Evolutionary conservation across 2,888 invertebrate genomes (phyloP), one percentile per base, ranked within the genome.

Genomic region (Pandemis heparana): DNA sequence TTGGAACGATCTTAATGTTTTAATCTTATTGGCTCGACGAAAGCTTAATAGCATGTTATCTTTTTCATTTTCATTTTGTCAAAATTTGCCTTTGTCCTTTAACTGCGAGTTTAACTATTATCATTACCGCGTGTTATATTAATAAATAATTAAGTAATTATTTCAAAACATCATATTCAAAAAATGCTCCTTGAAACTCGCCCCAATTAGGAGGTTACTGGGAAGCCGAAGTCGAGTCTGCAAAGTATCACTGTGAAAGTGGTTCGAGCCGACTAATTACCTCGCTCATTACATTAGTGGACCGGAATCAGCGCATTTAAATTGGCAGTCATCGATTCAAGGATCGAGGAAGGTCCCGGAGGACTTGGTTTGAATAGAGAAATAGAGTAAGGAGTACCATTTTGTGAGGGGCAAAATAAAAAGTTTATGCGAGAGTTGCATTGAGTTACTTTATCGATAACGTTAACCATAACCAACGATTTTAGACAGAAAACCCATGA

Each of bases 301-400:
- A 83, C 81, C 84, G 85, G 86, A 87, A 89, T 89, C 87, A 86
- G 88, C 87, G 82, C 85, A 84, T 86, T 86, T 85, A 83, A 87
- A 87, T 86, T 85, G 86, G 79, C 76, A 75, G 76, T 82, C 80
- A 87, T 89, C 84, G 87, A 87, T 88, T 81, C 78, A 23, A 6
- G 65, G 39, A 10, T 16, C 65, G 39, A 38, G 46, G 32, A 39
- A 14, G 62, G 62, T 70, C 63, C 59, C 56, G 12, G n/a, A 46
- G 68, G 73, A 32, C 39, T 46, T 16, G 3, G 46, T n/a, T 51
- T 16, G 53, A 51, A 8, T 48, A 18, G 7, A 39, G 39, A 32
- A 32, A 2, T 32, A 32, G 46, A 48, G 61, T 46, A 14, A 32
- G 60, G 46, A n/a, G 9, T 48, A 48, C 8, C 46, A 18, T 41